Evolutionary conservation across 2,113 vertebrate genomes (phyloP).

Genomic region (Poeciliopsis turrubarensis): DNA sequence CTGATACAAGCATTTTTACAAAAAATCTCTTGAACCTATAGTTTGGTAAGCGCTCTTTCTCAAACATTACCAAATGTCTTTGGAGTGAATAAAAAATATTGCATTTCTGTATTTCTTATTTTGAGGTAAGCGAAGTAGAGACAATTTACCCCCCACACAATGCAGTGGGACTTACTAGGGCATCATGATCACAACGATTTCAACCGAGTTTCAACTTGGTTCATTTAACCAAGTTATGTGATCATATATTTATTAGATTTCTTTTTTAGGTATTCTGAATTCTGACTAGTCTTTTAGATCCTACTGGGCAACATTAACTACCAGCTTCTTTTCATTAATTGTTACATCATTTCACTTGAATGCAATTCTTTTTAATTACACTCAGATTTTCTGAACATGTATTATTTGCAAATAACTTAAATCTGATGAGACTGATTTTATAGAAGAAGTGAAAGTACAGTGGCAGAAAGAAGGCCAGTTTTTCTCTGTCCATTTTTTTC

Average conservation of each 20-base stretch:
- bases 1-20: too few species aligned
- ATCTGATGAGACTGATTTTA: background rate
- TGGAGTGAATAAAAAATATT: too few species aligned
- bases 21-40: too few species aligned
- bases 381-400: too few species aligned
- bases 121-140: background rate
- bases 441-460: conserved; percentile 2
- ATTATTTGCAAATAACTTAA: background rate
- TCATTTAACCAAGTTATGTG: background rate
- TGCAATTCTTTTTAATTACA: background rate
- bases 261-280: background rate
- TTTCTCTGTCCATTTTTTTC: conserved; percentile 16
- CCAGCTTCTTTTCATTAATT: background rate
- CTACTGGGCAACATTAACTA: background rate
- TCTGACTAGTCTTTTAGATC: background rate
- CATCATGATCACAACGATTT: background rate
- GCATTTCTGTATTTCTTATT: background rate
- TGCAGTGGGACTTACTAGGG: background rate
- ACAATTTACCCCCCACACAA: too few species aligned
- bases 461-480: conserved; percentile 39
- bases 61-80: too few species aligned
- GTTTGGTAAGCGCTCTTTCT: too few species aligned
- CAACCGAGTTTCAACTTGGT: background rate
- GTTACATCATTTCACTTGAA: background rate
- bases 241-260: too few species aligned